Evolutionary conservation across 2,888 invertebrate species (phyloP).

Genomic region (Drosophila nr. fundita): DNA sequence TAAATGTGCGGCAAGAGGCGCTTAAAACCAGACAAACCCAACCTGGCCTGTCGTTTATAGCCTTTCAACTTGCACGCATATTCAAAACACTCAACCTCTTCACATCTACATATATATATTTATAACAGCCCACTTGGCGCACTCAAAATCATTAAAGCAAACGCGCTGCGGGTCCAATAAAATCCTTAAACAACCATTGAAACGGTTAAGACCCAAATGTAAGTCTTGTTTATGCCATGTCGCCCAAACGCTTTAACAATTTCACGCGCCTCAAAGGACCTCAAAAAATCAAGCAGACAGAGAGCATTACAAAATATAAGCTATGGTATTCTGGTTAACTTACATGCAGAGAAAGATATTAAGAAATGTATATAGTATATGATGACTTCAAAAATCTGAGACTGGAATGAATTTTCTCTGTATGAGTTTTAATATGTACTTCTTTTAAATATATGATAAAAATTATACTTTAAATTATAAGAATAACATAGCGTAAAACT

Average conservation of each 20-base stretch:
- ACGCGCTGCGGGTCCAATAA: constrained; percentile 71
- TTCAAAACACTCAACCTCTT: constrained; percentile 58
- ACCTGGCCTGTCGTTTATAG: constrained; percentile 62
- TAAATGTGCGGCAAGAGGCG: constrained; percentile 64
- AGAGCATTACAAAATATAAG: constrained; percentile 18
- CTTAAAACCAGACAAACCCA: constrained; percentile 65
- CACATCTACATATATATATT: constrained; percentile 39
- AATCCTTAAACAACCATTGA: constrained; percentile 59
- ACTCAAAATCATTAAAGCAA: constrained; percentile 74
- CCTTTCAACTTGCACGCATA: constrained; percentile 53
- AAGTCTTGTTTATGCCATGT: constrained; percentile 37
- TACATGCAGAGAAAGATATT: neutral
- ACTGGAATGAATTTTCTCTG: neutral
- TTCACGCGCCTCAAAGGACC: constrained; percentile 43
- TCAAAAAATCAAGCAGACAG: constrained; percentile 21
- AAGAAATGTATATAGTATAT: no score
- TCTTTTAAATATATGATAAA: neutral
- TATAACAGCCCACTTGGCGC: constrained; percentile 77
- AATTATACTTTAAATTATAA: neutral
- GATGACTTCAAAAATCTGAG: neutral
- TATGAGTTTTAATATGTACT: neutral
- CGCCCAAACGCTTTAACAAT: constrained; percentile 64
- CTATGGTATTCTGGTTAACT: neutral
- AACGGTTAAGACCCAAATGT: constrained; percentile 26
- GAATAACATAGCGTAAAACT: neutral